Evolutionary conservation across 2,113 vertebrate species (phyloP), one percentile per base, ranked within the genome.

Genomic region (Lampris incognitus): DNA sequence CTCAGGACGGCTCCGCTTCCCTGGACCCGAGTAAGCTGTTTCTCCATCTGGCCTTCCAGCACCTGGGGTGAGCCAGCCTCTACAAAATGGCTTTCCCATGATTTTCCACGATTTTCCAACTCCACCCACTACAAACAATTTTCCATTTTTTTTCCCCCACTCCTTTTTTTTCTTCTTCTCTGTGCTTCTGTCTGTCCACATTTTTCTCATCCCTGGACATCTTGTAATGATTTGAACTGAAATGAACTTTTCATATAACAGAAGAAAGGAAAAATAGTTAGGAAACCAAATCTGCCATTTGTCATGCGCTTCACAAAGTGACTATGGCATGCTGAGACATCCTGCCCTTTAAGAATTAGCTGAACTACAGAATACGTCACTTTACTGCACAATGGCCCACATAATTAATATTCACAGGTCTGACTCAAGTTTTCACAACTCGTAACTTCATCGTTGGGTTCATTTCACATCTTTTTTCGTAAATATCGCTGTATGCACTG

Each of bases 1-100:
- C 55, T 77, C 74, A 88, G 87, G 74, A 85, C 41, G 41, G 74
- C 50, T 75, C 49, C 58, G 68, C 85, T 89, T 86, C 24, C 44
- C 65, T 63, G 82, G 85, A 73, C 70, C 81, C 69, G 67, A 87
- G 86, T 91, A 87, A 91, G 82, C 85, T 88, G 77, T 80, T 87
- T 88, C 83, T 83, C 86, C 86, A 89, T 92, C 88, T 92, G 91
- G 62, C 13, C 10, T 57, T 65, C 5, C 46, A 81, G 76, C 81
- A 89, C 87, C 89, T 90, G 86, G 74, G 79, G 72, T 84, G 81
- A 90, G 56, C 57, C 77, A 63, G 58, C 58, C 55, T 51, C 57
- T 52, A 39, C 60, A 63, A 86, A 71, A 64, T 56, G 24, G 72
- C 58, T 62, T 72, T 50, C 10, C 7, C n/a, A 42, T 6, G 3